Evolutionary conservation across 2,888 invertebrate genomes (phyloP).

Genomic region (Eulithis prunata): DNA sequence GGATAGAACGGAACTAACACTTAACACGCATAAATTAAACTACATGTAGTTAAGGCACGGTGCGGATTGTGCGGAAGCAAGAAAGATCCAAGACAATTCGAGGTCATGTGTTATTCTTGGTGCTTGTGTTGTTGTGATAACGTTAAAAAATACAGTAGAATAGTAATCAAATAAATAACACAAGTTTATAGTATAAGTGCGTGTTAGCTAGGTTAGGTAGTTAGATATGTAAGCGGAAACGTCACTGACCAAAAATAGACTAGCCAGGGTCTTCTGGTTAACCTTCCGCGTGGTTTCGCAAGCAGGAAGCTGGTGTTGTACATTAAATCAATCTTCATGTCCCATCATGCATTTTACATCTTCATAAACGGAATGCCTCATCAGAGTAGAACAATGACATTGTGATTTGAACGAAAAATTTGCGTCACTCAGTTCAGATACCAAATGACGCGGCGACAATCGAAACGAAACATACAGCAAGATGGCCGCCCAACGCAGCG

Average conservation of each 20-base stretch:
- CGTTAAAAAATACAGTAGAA: conserved; percentile 44
- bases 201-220: conserved; percentile 31
- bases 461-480: conserved; percentile 70
- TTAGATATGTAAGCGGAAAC: conserved; percentile 59
- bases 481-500: conserved; percentile 74
- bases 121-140: conserved; percentile 43
- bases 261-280: conserved; percentile 69
- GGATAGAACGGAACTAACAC: neutral
- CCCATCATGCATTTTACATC: neutral
- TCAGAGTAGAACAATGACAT: conserved; percentile 73
- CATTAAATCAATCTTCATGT: conserved; percentile 41
- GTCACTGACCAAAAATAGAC: conserved; percentile 76
- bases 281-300: conserved; percentile 68
- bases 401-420: conserved; percentile 68
- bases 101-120: conserved; percentile 49
- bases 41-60: neutral
- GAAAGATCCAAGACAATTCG: conserved; percentile 49
- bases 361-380: conserved; percentile 43
- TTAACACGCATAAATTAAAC: conserved; percentile 48
- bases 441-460: conserved; percentile 76
- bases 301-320: conserved; percentile 56
- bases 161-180: conserved; percentile 45
- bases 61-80: conserved; percentile 49
- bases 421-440: conserved; percentile 65
- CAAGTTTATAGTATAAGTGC: conserved; percentile 42